These are phyloP conservation scores for Ennomos erosarius DNA, from an alignment of 2,888 invertebrate species.

Conservation along the genomic window DNA sequence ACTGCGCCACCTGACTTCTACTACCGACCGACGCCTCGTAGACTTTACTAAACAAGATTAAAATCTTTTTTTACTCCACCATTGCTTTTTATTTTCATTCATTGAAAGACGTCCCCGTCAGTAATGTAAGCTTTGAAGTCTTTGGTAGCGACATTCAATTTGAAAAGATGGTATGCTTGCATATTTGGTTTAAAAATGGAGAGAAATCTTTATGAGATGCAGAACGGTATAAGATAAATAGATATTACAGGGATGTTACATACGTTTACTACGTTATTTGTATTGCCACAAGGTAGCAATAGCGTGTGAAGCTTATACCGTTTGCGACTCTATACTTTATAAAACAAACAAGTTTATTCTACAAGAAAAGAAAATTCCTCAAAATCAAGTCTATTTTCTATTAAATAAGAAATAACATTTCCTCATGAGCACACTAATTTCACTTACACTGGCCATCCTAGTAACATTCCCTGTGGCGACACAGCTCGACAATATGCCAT, in stretches of 20 bases:
- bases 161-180: constrained; percentile 28
- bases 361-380: no score
- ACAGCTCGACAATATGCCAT: constrained; percentile 69
- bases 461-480: constrained; percentile 47
- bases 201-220: constrained; percentile 25
- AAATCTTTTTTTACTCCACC: constrained; percentile 66
- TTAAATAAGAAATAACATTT: constrained; percentile 27
- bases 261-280: background rate
- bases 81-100: constrained; percentile 45
- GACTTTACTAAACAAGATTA: constrained; percentile 78
- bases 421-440: constrained; percentile 33
- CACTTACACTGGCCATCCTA: constrained; percentile 38
- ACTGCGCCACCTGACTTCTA: constrained; percentile 76
- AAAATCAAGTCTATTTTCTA: constrained; percentile 3
- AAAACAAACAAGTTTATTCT: no score
- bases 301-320: background rate
- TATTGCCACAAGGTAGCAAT: background rate
- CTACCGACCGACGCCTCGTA: constrained; percentile 63
- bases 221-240: constrained; percentile 19
- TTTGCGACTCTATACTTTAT: no score
- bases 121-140: constrained; percentile 35
- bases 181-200: constrained; percentile 29
- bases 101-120: constrained; percentile 36
- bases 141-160: constrained; percentile 34
- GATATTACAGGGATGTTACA: constrained; percentile 5